Percentiles rank a stretch among this genome's conserved stretches.
Evolutionary conservation across 2,888 invertebrate species (phyloP).

Genomic region (Gryllus longicercus): DNA sequence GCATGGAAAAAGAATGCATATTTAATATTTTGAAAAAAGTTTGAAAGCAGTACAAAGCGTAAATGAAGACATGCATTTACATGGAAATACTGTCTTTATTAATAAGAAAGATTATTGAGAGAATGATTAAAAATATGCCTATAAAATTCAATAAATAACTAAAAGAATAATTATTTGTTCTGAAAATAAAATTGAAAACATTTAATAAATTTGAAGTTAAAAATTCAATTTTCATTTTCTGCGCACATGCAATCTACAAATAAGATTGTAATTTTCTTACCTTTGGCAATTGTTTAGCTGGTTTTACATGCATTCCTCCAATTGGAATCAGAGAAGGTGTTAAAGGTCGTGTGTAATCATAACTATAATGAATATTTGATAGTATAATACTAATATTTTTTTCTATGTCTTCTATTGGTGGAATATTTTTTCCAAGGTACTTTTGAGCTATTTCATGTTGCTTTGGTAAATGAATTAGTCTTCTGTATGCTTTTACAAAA

Average conservation of each 20-base stretch:
- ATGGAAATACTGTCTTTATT: too few relatives aligned
- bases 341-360: constrained; percentile 44
- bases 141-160: too few relatives aligned
- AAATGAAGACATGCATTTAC: too few relatives aligned
- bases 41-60: too few relatives aligned
- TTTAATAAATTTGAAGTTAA: too few relatives aligned
- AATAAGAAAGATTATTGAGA: too few relatives aligned
- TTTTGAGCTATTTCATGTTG: constrained; percentile 31
- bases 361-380: constrained; percentile 45
- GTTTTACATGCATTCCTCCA: constrained; percentile 49
- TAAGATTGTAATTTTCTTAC: constrained; percentile 40
- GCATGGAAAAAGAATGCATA: too few relatives aligned
- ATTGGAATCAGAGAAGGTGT: constrained; percentile 47
- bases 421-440: constrained; percentile 37
- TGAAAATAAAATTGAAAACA: too few relatives aligned
- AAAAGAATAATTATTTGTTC: too few relatives aligned
- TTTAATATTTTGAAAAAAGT: too few relatives aligned
- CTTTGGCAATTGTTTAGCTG: constrained; percentile 46
- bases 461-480: constrained; percentile 23
- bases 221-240: too few relatives aligned
- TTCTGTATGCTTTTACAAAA: not conserved
- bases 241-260: not conserved
- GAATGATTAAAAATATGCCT: too few relatives aligned
- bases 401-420: constrained; percentile 48
- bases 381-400: constrained; percentile 49